phyloP scores from a whole-genome alignment of 2,888 invertebrate species.

The Drosophila rubida region DNA sequence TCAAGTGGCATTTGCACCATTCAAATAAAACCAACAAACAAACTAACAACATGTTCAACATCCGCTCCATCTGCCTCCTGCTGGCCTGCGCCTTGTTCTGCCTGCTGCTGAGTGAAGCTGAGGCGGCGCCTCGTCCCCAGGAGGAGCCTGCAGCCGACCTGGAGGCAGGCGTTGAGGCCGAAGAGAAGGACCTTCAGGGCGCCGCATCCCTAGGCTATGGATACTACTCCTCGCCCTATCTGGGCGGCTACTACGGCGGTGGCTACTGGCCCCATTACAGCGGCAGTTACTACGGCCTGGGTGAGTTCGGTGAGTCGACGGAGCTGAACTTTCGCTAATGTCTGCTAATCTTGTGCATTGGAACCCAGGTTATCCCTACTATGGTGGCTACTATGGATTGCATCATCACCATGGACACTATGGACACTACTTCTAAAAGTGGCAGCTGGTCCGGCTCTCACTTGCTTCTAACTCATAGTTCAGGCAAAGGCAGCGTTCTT shows the following conservation, averaged over 20 bases:
- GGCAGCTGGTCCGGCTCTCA: background rate
- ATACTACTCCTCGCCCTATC: constrained; percentile 81
- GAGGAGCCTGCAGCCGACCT: constrained; percentile 68
- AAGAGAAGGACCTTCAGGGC: constrained; percentile 81
- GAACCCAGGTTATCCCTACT: constrained; percentile 71
- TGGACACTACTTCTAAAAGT: constrained; percentile 74
- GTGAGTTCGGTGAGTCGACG: constrained; percentile 57
- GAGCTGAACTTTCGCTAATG: background rate
- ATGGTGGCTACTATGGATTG: constrained; percentile 79
- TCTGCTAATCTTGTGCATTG: background rate
- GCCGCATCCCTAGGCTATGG: constrained; percentile 83
- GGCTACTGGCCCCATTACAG: constrained; percentile 76
- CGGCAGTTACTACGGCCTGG: constrained; percentile 73
- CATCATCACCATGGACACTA: constrained; percentile 72
- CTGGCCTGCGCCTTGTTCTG: constrained; percentile 54
- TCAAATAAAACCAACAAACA: constrained; percentile 11
- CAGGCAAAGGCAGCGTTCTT: constrained; percentile 37
- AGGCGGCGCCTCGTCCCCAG: constrained; percentile 68
- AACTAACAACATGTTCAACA: constrained; percentile 64
- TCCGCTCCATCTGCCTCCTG: constrained; percentile 53
- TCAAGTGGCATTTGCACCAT: constrained; percentile 69
- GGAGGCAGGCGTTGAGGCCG: constrained; percentile 67
- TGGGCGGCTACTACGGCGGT: constrained; percentile 65
- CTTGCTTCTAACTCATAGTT: constrained; percentile 20
- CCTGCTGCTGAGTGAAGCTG: constrained; percentile 40